These are phyloP conservation scores for Scaptomyza graminum DNA, from an alignment of 1,140 invertebrate species.

Conservation along the genomic window DNA sequence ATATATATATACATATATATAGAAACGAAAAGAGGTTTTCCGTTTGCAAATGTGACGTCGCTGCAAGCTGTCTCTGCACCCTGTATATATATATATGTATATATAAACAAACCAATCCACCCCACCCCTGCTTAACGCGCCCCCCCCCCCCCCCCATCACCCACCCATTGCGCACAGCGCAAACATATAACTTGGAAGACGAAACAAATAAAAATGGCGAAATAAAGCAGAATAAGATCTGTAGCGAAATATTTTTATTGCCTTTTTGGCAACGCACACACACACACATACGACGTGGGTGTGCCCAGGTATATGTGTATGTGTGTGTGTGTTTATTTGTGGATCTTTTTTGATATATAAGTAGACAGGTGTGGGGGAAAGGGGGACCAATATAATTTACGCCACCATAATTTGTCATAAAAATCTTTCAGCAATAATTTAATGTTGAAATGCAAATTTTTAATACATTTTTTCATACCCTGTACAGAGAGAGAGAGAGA, in stretches of 20 bases:
- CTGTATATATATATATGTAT: constrained; percentile 2
- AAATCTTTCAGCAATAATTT: constrained; percentile 81
- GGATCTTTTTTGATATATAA: constrained; percentile 53
- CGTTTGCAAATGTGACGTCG: constrained; percentile 32
- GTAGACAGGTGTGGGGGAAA: constrained; percentile 37
- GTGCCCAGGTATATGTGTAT: constrained; percentile 19
- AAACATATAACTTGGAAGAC: constrained; percentile 52
- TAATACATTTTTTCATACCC: constrained; percentile 69
- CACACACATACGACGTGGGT: constrained; percentile 46
- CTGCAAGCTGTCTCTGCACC: constrained; percentile 48
- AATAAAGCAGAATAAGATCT: constrained; percentile 82
- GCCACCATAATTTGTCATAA: constrained; percentile 83
- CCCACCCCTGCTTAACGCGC: too few species aligned
- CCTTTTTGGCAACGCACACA: constrained; percentile 69
- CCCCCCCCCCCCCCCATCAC: too few species aligned
- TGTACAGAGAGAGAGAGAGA: constrained; percentile 3
- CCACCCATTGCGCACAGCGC: constrained; percentile 20
- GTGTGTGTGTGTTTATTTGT: constrained; percentile 44
- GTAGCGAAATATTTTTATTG: constrained; percentile 82
- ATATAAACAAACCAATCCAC: constrained; percentile 62
- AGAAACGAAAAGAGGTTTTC: constrained; percentile 71
- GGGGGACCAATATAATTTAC: constrained; percentile 72
- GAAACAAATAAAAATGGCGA: constrained; percentile 81
- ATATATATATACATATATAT: constrained; percentile 60
- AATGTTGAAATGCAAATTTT: constrained; percentile 82